A percentile compares a stretch with the other conserved stretches of the same genome.
Evolutionary conservation across 2,888 invertebrate species (phyloP).

Genomic region (Aphidoletes aphidimyza): DNA sequence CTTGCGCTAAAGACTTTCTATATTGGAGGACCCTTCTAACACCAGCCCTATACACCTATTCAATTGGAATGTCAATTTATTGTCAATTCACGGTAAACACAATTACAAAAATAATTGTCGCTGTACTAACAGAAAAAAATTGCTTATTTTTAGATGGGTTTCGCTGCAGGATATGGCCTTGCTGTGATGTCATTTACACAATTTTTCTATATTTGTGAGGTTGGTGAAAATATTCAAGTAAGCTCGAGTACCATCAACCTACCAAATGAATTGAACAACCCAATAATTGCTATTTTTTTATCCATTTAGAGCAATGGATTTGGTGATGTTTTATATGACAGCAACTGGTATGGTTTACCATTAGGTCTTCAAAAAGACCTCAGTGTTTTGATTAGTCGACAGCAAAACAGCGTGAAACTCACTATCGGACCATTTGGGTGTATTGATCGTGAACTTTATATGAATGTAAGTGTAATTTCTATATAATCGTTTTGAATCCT

Average conservation of each 20-base stretch:
- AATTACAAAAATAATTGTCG: neutral
- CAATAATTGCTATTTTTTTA: conserved; percentile 75
- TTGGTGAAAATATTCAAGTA: neutral
- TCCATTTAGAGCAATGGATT: conserved; percentile 61
- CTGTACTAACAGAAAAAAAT: neutral
- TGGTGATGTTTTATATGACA: neutral
- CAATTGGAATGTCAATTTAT: neutral
- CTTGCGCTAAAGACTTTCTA: neutral
- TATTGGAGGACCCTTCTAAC: neutral
- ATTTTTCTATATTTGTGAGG: neutral
- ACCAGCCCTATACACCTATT: neutral
- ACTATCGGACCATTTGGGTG: neutral
- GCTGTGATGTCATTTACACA: neutral
- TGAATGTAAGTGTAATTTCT: too few relatives aligned
- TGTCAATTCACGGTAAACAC: neutral
- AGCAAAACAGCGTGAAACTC: neutral
- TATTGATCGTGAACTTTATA: neutral
- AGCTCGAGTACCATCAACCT: neutral
- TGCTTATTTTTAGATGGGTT: neutral
- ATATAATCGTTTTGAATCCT: too few relatives aligned
- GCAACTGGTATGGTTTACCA: neutral
- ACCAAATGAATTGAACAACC: too few relatives aligned
- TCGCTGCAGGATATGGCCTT: neutral
- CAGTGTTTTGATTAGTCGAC: neutral
- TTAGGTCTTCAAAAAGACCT: neutral